A percentile compares a stretch with the other conserved stretches of the same genome.
These are phyloP conservation scores for Falco berigora DNA, from an alignment of 2,797 vertebrate species.

Conservation along the genomic window DNA sequence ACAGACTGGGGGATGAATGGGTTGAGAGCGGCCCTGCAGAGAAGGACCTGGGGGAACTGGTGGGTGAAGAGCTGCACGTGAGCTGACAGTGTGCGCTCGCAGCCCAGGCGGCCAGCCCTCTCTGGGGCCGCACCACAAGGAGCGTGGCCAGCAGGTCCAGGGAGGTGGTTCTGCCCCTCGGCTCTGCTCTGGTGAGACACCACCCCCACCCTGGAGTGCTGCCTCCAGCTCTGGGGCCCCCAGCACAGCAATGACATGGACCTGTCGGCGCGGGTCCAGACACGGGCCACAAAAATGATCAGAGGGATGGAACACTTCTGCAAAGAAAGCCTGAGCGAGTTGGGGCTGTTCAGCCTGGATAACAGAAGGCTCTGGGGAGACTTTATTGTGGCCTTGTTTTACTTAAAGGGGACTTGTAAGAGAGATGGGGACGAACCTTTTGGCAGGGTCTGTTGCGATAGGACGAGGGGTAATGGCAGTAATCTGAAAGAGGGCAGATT, in stretches of 20 bases:
- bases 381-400: not conserved
- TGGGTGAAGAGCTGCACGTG: not conserved
- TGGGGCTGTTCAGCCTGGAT: not conserved
- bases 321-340: not conserved
- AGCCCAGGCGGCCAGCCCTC: accelerated
- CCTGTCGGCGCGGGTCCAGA: not conserved
- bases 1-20: not conserved
- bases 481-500: not conserved
- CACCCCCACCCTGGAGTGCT: not conserved
- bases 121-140: not conserved
- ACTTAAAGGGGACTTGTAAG: no score
- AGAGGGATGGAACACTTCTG: not conserved
- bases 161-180: not conserved
- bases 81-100: accelerated
- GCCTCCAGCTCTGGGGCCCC: not conserved
- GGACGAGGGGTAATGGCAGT: not conserved
- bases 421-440: not conserved
- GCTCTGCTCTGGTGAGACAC: not conserved
- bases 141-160: accelerated
- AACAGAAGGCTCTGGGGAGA: not conserved
- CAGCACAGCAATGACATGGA: not conserved
- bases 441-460: accelerated
- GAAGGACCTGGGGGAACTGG: not conserved
- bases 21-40: accelerated
- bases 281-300: not conserved